Evolutionary conservation across 2,113 vertebrate genomes (phyloP).

Genomic region (Ochotona princeps): DNA sequence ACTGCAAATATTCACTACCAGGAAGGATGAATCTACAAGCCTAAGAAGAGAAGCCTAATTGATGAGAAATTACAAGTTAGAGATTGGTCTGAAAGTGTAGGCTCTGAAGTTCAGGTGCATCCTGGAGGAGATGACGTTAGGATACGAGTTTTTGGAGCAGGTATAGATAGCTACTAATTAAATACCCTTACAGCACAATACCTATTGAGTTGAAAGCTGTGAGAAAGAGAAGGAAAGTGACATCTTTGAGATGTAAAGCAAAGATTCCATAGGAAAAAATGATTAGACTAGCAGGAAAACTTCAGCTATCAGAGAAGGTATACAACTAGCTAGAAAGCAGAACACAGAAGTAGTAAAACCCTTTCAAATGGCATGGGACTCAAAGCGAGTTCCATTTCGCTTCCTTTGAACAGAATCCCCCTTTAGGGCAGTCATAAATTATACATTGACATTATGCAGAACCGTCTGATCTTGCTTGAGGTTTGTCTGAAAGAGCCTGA

Average conservation of each 20-base stretch:
- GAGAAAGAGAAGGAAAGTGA: not conserved
- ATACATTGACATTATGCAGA: not conserved
- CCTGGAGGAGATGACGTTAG: not conserved
- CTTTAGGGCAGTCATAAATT: not conserved
- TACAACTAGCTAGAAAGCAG: not conserved
- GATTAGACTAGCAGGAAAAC: not conserved
- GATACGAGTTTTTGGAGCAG: not conserved
- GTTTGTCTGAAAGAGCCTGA: not conserved
- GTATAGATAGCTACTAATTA: not conserved
- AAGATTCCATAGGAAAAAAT: not conserved
- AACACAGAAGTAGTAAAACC: not conserved
- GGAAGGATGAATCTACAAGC: not conserved
- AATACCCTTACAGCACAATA: not conserved
- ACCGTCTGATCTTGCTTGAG: not conserved
- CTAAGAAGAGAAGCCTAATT: not conserved
- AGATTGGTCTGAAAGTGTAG: not conserved
- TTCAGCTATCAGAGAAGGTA: not conserved
- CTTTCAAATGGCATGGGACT: not conserved
- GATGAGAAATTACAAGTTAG: not conserved
- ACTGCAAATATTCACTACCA: not conserved
- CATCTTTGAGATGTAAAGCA: not conserved
- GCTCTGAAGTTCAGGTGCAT: not conserved
- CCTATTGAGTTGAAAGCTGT: not conserved
- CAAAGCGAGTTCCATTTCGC: conserved; percentile 26
- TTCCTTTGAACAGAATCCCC: not conserved